Base-by-base conservation (phyloP, 2,888 invertebrate genomes). In the Iselma pallidipennis region DNA sequence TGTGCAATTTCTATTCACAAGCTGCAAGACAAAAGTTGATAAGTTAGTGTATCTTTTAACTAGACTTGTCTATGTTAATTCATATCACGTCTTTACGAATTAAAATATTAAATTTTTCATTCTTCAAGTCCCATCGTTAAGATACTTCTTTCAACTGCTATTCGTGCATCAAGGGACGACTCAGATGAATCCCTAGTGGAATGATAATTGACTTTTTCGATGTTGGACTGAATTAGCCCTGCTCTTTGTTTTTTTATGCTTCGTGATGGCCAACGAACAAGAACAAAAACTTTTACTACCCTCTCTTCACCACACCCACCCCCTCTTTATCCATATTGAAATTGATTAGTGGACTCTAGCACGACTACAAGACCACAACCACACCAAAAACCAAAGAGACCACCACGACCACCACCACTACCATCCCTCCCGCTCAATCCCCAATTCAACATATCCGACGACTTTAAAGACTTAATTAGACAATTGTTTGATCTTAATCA, bases 401-500 rank as follows among this genome's bases (percentile, higher is more conserved):
- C 21, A 45, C 19, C 45, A 45, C 21, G 45, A 45, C 16, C 21
- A 45, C 21, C 45, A n/a, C n/a, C n/a, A n/a, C n/a, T n/a, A n/a
- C n/a, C n/a, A n/a, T n/a, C n/a, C n/a, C n/a, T n/a, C n/a, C n/a
- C n/a, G n/a, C n/a, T n/a, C n/a, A n/a, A n/a, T 45, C 21, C 21
- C 21, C 45, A 21, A 45, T 45, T 45, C 66, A 45, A 62, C 63
- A 61, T 31, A 50, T 55, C 57, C 62, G 57, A 45, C 59, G 66
- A 65, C 68, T 45, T 45, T 74, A 71, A 74, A 74, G 76, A 75
- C 75, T 77, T 77, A 79, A 79, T 79, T 77, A 77, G 74, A 77
- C 78, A 75, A 78, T 76, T 78, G 79, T 78, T 78, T 78, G 79
- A 78, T 76, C 73, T 74, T 75, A 76, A 78, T 77, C 75, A 74